Percentiles rank a stretch among this genome's conserved stretches.
Conservation (phyloP, 1,140 invertebrate genomes). For the Bombus difficillimus region DNA sequence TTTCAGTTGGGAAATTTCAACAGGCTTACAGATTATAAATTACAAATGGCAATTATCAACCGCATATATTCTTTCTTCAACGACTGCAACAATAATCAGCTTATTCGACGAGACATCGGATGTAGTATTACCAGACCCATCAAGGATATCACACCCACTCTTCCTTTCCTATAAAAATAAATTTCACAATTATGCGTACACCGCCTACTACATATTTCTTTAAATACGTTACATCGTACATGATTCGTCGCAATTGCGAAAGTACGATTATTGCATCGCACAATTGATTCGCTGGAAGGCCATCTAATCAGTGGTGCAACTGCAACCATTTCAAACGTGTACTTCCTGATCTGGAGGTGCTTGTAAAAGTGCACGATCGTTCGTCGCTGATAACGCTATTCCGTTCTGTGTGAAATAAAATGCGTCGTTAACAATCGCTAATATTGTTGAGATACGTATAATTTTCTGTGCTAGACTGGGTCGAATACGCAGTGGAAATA, state of each 20-base stretch:
- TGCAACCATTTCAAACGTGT: slow-evolving; percentile 1
- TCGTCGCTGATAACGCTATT: slow-evolving; percentile 1
- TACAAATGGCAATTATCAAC: background rate
- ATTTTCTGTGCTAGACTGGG: too few species aligned
- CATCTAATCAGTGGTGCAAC: slow-evolving; percentile 32
- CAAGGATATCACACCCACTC: background rate
- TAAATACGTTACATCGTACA: slow-evolving; percentile 25
- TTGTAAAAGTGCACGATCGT: background rate
- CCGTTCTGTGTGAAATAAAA: slow-evolving; percentile 9
- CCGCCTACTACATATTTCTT: slow-evolving; percentile 20
- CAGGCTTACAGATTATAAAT: too few species aligned
- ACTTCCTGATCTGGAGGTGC: slow-evolving; percentile 10
- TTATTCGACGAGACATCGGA: background rate
- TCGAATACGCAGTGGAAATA: too few species aligned
- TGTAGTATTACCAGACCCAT: background rate
- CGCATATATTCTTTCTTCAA: background rate
- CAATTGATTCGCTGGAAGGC: slow-evolving; percentile 55
- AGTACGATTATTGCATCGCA: slow-evolving; percentile 37
- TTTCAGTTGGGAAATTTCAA: too few species aligned
- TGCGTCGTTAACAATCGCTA: slow-evolving; percentile 8
- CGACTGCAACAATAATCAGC: background rate
- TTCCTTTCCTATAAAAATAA: slow-evolving; percentile 17
- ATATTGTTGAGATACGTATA: too few species aligned
- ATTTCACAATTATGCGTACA: background rate
- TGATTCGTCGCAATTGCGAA: slow-evolving; percentile 40